These are phyloP conservation scores for Diachrysia chrysitis DNA, from an alignment of 2,888 invertebrate genomes.

Conservation along the genomic window DNA sequence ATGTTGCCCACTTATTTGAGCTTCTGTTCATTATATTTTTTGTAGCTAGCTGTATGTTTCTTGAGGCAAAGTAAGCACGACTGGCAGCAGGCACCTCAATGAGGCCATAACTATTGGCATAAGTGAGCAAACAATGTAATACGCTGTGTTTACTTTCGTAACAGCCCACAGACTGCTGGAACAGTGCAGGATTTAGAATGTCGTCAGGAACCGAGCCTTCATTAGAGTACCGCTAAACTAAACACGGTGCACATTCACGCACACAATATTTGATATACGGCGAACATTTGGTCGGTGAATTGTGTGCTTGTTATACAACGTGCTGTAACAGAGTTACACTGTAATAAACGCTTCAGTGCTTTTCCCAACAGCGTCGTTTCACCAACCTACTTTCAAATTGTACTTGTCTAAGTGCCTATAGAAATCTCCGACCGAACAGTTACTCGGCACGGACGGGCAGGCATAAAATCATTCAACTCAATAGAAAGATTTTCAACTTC, in stretches of 20 bases:
- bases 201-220: slow-evolving; percentile 61
- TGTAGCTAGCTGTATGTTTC: slow-evolving; percentile 50
- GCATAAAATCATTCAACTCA: slow-evolving; percentile 37
- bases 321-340: slow-evolving; percentile 41
- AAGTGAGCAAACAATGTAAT: slow-evolving; percentile 76
- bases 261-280: slow-evolving; percentile 35
- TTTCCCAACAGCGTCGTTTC: slow-evolving; percentile 67
- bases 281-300: slow-evolving; percentile 29
- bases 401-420: slow-evolving; percentile 60
- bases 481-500: slow-evolving; percentile 26
- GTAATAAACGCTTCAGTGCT: slow-evolving; percentile 61
- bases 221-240: slow-evolving; percentile 64
- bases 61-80: slow-evolving; percentile 53
- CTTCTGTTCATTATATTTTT: slow-evolving; percentile 69
- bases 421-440: slow-evolving; percentile 59
- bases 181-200: slow-evolving; percentile 68
- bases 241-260: slow-evolving; percentile 49
- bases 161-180: slow-evolving; percentile 72
- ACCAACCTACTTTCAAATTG: slow-evolving; percentile 72
- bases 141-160: slow-evolving; percentile 75
- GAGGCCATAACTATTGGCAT: slow-evolving; percentile 79
- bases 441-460: slow-evolving; percentile 44
- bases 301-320: slow-evolving; percentile 36
- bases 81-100: slow-evolving; percentile 72
- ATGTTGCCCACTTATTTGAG: slow-evolving; percentile 63